phyloP scores from a whole-genome alignment of 2,113 vertebrate species.

The Hyla sarda region DNA sequence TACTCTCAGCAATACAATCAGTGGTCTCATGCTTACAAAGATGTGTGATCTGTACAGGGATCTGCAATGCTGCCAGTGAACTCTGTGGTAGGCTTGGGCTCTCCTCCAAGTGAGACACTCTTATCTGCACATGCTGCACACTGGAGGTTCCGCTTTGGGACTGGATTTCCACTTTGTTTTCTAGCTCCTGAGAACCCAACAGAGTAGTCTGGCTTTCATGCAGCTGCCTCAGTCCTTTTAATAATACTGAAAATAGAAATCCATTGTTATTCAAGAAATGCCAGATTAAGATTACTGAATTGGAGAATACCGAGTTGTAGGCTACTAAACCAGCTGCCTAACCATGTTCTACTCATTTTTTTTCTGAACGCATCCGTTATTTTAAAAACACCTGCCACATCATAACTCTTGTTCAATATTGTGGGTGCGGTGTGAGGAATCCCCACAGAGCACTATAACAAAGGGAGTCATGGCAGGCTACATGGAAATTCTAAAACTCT shows the following conservation, averaged over 20 bases:
- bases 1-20: not conserved
- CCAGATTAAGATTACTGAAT: not conserved
- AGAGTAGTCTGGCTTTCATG: slow-evolving; percentile 83
- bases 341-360: too few relatives aligned
- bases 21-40: slow-evolving; percentile 81
- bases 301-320: too few relatives aligned
- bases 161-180: slow-evolving; percentile 77
- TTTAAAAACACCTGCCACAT: too few relatives aligned
- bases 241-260: slow-evolving; percentile 79
- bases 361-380: too few relatives aligned
- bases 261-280: not conserved
- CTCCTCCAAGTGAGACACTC: slow-evolving; percentile 87
- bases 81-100: slow-evolving; percentile 71
- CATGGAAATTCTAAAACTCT: too few relatives aligned
- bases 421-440: too few relatives aligned
- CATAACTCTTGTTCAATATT: too few relatives aligned
- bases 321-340: too few relatives aligned
- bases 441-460: too few relatives aligned
- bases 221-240: slow-evolving; percentile 94
- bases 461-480: too few relatives aligned
- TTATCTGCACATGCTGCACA: slow-evolving; percentile 86
- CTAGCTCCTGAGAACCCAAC: slow-evolving; percentile 71
- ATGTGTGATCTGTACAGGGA: slow-evolving; percentile 97
- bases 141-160: slow-evolving; percentile 74
- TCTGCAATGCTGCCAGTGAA: slow-evolving; percentile 89